Conservation (phyloP, 2,113 vertebrate species). For the Mastomys natalensis region DNA sequence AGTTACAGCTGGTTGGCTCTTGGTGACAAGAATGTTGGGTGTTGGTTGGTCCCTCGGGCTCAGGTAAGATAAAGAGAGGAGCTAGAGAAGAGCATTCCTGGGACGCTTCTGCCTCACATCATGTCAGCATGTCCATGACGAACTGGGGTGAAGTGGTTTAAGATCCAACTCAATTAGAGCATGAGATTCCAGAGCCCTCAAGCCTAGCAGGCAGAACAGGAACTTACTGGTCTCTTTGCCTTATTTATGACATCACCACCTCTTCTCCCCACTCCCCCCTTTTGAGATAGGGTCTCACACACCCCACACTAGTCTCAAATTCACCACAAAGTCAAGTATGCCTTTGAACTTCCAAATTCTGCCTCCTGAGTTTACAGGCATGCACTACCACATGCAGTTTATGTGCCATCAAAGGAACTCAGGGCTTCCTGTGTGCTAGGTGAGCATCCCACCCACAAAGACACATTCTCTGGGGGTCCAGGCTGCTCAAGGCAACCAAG, state of each 20-base stretch:
- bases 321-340: neutral
- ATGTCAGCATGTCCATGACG: neutral
- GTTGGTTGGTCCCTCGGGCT: neutral
- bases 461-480: neutral
- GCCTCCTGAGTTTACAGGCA: neutral
- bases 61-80: neutral
- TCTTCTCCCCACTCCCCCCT: neutral
- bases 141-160: neutral
- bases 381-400: neutral
- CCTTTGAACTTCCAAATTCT: neutral
- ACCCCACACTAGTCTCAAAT: neutral
- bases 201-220: neutral
- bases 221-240: neutral
- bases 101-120: neutral
- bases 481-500: neutral
- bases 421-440: too few relatives aligned
- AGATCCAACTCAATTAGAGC: neutral
- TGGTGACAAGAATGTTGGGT: neutral
- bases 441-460: neutral
- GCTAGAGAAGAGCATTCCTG: neutral
- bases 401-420: neutral
- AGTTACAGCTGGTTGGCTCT: neutral
- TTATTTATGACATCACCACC: neutral
- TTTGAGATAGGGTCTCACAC: neutral
- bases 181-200: neutral